These are phyloP conservation scores for Lophius americanus DNA, from an alignment of 2,797 vertebrate genomes.

Conservation along the genomic window DNA sequence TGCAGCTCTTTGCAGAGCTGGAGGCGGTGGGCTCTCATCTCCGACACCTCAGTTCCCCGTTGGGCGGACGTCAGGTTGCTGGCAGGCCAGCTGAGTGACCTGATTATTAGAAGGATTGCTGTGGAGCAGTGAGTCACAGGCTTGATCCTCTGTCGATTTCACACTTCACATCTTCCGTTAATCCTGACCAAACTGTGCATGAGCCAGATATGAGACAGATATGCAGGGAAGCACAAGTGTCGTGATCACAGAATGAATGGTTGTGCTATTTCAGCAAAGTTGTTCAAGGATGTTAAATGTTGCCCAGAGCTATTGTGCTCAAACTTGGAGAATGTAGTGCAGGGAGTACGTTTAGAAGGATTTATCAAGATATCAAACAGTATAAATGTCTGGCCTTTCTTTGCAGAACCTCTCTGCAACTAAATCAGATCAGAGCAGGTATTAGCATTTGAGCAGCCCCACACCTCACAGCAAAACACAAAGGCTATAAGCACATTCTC, in stretches of 20 bases:
- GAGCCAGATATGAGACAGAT: constrained; percentile 44
- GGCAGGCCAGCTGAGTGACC: constrained; percentile 55
- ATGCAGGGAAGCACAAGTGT: constrained; percentile 13
- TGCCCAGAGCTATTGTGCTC: constrained; percentile 32
- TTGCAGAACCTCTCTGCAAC: constrained; percentile 28
- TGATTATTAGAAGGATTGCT: constrained; percentile 59
- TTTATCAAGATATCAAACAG: constrained; percentile 9
- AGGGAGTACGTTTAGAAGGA: constrained; percentile 28
- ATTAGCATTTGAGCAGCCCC: constrained; percentile 21
- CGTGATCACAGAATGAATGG: constrained; percentile 41
- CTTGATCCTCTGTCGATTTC: constrained; percentile 47
- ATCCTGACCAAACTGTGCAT: constrained; percentile 53
- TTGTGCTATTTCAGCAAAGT: constrained; percentile 45
- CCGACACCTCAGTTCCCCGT: constrained; percentile 40
- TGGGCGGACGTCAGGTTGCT: constrained; percentile 43
- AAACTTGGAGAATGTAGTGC: constrained; percentile 10
- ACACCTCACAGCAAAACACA: not conserved
- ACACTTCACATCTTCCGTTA: constrained; percentile 51
- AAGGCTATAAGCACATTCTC: constrained; percentile 19
- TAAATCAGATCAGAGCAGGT: constrained; percentile 24
- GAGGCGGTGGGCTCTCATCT: constrained; percentile 38
- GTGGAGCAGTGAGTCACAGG: constrained; percentile 40
- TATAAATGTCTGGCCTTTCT: constrained; percentile 30
- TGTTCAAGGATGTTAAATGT: constrained; percentile 44
- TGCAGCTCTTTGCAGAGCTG: constrained; percentile 22